phyloP scores from a whole-genome alignment of 2,797 vertebrate genomes.

The Limosa lapponica region DNA sequence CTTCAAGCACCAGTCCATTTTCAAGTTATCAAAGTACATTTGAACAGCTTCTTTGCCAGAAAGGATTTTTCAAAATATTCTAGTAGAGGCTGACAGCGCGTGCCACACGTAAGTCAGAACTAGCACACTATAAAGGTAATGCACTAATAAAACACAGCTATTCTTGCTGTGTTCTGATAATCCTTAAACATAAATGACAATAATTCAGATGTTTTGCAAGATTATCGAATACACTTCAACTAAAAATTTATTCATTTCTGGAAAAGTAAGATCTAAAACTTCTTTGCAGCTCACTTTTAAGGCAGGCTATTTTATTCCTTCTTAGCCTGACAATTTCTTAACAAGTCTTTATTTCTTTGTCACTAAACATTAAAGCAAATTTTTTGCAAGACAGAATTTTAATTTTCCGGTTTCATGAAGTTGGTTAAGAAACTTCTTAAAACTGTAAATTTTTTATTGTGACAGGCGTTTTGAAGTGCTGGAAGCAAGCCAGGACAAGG shows the following conservation, averaged over 20 bases:
- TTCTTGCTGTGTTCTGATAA: background rate
- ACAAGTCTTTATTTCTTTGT: background rate
- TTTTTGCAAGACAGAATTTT: background rate
- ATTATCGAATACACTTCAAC: background rate
- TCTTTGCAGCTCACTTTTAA: background rate
- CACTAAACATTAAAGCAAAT: background rate
- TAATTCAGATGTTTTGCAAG: background rate
- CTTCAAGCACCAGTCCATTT: background rate
- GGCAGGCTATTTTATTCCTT: background rate
- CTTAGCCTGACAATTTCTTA: background rate
- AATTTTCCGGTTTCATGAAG: background rate
- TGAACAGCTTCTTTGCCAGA: background rate
- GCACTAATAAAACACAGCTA: background rate
- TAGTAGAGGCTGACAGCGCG: background rate
- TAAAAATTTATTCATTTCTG: background rate
- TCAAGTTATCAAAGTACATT: background rate
- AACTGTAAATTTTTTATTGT: background rate
- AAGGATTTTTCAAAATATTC: background rate
- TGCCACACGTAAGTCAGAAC: background rate
- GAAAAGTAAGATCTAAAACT: background rate
- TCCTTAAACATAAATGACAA: background rate
- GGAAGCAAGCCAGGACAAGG: background rate
- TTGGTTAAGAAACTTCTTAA: background rate
- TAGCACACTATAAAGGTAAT: background rate
- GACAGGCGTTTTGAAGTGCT: background rate